These are phyloP conservation scores for Trichoplax adhaerens DNA, from an alignment of 37 sponge, comb jelly and placozoan genomes.

Conservation along the genomic window DNA sequence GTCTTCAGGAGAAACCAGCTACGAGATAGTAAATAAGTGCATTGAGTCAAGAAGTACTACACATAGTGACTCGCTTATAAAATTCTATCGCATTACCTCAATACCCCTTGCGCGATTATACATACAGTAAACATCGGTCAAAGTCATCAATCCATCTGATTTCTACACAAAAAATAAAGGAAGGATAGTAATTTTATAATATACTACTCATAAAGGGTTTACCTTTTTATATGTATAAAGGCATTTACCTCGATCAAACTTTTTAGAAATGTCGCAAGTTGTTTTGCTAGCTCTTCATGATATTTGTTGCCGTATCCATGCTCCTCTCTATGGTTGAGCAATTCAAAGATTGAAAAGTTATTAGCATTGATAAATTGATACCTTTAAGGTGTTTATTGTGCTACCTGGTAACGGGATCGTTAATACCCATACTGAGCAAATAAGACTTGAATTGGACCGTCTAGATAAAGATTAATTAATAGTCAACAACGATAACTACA, in stretches of 20 bases:
- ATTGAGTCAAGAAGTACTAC: background rate
- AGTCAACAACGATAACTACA: background rate
- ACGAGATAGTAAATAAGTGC: background rate
- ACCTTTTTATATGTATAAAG: too few relatives aligned
- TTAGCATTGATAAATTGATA: too few relatives aligned
- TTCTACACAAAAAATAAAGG: slow-evolving; percentile 19
- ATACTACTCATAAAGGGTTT: too few relatives aligned
- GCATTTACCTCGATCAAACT: slow-evolving; percentile 24
- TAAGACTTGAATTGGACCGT: slow-evolving; percentile 76
- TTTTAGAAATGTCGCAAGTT: slow-evolving; percentile 56
- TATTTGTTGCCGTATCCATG: slow-evolving; percentile 75
- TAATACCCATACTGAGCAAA: slow-evolving; percentile 86
- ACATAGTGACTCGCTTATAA: background rate
- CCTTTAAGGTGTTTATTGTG: background rate
- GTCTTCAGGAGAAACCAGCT: slow-evolving; percentile 95
- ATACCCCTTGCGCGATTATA: slow-evolving; percentile 93
- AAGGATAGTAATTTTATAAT: slow-evolving; percentile 5
- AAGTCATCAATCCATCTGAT: slow-evolving; percentile 69
- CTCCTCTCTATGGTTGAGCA: slow-evolving; percentile 31
- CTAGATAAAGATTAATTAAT: slow-evolving; percentile 8
- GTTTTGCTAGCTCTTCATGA: slow-evolving; percentile 74
- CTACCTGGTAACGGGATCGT: slow-evolving; percentile 88
- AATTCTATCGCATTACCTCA: slow-evolving; percentile 28
- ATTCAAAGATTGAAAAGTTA: background rate
- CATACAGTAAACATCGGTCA: slow-evolving; percentile 89